phyloP scores from a whole-genome alignment of 2,797 vertebrate species.

The Micropoecilia bifurca region DNA sequence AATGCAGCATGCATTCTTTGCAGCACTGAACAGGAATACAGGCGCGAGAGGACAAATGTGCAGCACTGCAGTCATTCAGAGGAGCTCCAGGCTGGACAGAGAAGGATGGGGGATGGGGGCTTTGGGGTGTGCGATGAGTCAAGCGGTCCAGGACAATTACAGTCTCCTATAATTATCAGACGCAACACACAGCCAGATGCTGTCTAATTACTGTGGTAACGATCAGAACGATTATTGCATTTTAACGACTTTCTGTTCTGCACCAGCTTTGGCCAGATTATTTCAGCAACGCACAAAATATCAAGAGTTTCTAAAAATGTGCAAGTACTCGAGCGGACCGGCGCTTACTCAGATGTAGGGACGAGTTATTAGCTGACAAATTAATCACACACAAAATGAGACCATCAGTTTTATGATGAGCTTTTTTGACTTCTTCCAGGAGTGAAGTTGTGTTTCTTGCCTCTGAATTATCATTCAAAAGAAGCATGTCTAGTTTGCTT shows the following conservation, averaged over 20 bases:
- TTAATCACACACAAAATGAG: slow-evolving; percentile 31
- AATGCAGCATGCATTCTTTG: slow-evolving; percentile 51
- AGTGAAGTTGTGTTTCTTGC: slow-evolving; percentile 5
- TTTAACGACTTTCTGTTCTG: slow-evolving; percentile 49
- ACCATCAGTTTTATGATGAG: slow-evolving; percentile 16
- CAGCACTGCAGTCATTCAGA: slow-evolving; percentile 49
- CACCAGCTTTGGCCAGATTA: slow-evolving; percentile 17
- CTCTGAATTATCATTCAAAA: slow-evolving; percentile 13
- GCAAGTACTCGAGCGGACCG: slow-evolving; percentile 9
- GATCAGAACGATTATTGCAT: slow-evolving; percentile 61
- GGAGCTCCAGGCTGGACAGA: slow-evolving; percentile 35
- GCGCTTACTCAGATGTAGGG: slow-evolving; percentile 13
- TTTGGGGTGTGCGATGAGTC: background rate
- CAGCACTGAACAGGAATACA: slow-evolving; percentile 34
- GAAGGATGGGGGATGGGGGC: background rate
- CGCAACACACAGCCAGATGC: slow-evolving; percentile 59
- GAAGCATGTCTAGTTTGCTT: background rate
- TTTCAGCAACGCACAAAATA: background rate
- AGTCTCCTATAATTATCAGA: slow-evolving; percentile 54
- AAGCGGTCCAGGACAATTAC: slow-evolving; percentile 55
- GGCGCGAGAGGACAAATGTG: slow-evolving; percentile 42
- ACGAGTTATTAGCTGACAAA: slow-evolving; percentile 27
- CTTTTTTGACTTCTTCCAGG: background rate
- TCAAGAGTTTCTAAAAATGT: slow-evolving; percentile 1
- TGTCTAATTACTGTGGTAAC: slow-evolving; percentile 61